These are phyloP conservation scores for Kryptopterus vitreolus DNA, from an alignment of 2,797 vertebrate species.

Conservation along the genomic window DNA sequence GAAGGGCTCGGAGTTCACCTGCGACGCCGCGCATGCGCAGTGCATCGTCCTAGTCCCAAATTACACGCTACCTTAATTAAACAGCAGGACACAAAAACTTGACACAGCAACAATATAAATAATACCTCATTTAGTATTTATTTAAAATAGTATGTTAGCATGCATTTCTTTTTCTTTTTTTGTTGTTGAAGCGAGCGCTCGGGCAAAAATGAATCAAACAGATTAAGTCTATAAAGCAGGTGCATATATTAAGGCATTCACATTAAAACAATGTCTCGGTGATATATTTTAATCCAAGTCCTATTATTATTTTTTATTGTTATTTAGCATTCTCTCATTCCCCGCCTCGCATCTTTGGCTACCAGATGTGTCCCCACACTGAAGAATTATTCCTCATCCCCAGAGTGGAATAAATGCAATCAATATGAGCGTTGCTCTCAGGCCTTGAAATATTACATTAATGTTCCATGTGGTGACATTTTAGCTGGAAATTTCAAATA, in stretches of 20 bases:
- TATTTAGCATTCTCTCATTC: constrained; percentile 97
- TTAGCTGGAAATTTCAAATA: constrained; percentile 99
- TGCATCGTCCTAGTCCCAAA: not conserved
- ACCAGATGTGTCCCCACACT: constrained; percentile 99
- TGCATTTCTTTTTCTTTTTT: no score
- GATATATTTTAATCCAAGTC: constrained; percentile 83
- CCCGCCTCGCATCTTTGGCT: constrained; percentile 97
- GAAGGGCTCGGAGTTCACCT: constrained; percentile 59
- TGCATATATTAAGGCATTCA: constrained; percentile 76
- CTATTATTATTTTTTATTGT: constrained; percentile 88
- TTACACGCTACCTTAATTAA: not conserved
- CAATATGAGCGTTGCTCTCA: constrained; percentile 99
- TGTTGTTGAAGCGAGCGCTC: constrained; percentile 22
- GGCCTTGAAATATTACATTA: constrained; percentile 99
- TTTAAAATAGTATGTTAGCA: constrained; percentile 14
- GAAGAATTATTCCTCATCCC: constrained; percentile 99
- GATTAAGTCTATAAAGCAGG: constrained; percentile 68
- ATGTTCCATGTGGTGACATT: constrained; percentile 99
- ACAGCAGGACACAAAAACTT: not conserved
- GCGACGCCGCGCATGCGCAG: not conserved
- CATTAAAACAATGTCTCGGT: constrained; percentile 77
- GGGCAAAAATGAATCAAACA: constrained; percentile 73
- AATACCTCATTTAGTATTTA: not conserved
- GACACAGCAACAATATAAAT: not conserved
- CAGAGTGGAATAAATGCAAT: constrained; percentile 99